Evolutionary conservation across 2,797 vertebrate species (phyloP).

Genomic region (Diplodus sargus): DNA sequence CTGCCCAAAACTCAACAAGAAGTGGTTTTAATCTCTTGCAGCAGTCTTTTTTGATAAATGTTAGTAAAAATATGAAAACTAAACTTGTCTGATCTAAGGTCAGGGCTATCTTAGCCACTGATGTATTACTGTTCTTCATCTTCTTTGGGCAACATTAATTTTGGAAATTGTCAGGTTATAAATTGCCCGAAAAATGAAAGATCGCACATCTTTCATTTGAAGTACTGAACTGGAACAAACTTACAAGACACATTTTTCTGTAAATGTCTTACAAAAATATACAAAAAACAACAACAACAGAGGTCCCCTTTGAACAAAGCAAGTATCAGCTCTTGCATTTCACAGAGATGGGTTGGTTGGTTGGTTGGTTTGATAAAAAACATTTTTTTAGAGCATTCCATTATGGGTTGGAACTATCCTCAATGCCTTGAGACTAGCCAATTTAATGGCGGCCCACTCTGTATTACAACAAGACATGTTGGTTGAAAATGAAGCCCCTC

Average conservation of each 20-base stretch:
- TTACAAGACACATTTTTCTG: not conserved
- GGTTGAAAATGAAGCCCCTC: not conserved
- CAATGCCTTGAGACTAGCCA: not conserved
- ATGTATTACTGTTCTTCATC: not conserved
- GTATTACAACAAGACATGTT: not conserved
- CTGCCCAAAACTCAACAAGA: not conserved
- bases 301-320: not conserved
- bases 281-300: not conserved
- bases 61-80: not conserved
- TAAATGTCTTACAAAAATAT: not conserved
- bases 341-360: too few relatives aligned
- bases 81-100: not conserved
- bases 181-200: not conserved
- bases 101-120: not conserved
- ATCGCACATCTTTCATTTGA: too few relatives aligned
- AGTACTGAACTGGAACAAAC: not conserved
- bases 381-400: not conserved
- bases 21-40: not conserved
- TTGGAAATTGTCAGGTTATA: not conserved
- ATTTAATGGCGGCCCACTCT: not conserved
- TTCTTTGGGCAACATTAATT: conserved; percentile 1
- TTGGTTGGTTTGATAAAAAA: too few relatives aligned
- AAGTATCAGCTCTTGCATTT: not conserved
- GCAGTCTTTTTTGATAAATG: not conserved
- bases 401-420: not conserved